Conservation (phyloP, 2,113 vertebrate species). For the Chlorodrepanis virens region DNA sequence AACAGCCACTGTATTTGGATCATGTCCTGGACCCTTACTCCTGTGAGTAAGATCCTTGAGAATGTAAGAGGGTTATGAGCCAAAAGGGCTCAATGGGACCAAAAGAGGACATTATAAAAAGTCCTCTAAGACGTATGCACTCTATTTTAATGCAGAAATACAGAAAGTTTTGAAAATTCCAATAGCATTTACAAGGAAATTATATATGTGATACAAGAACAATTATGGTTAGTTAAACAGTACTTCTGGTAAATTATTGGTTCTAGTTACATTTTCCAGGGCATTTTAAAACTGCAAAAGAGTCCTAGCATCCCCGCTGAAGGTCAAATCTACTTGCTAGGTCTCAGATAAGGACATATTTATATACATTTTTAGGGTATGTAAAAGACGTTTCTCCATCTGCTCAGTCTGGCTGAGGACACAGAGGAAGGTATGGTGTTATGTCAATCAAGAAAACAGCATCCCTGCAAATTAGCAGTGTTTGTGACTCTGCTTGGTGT, state of each 20-base stretch:
- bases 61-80: background rate
- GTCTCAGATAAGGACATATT: background rate
- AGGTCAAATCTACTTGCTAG: background rate
- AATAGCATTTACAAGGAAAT: background rate
- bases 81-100: background rate
- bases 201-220: background rate
- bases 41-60: background rate
- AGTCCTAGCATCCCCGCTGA: background rate
- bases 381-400: background rate
- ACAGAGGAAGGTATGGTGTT: background rate
- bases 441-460: background rate
- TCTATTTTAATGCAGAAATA: background rate
- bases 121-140: background rate
- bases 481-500: background rate
- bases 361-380: background rate
- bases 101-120: background rate
- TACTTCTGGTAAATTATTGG: conserved; percentile 19
- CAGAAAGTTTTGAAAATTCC: background rate
- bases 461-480: background rate
- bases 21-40: background rate
- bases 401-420: background rate
- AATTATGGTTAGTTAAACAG: background rate
- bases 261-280: background rate
- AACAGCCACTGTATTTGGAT: background rate
- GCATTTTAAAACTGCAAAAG: background rate